Conservation (phyloP, 2,888 invertebrate genomes). For the Himalopsyche anomala region DNA sequence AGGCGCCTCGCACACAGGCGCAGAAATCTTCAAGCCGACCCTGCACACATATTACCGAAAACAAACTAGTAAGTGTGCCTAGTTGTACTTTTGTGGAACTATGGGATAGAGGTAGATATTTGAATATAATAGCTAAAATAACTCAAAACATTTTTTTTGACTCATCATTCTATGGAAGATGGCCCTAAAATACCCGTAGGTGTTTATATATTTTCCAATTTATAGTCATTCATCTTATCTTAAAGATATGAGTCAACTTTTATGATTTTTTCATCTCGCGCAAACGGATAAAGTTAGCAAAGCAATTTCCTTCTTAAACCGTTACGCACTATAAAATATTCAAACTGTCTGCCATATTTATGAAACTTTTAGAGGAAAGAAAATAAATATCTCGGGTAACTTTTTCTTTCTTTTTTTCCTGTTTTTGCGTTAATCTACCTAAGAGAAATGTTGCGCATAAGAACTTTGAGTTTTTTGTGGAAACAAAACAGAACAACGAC, state of each 20-base stretch:
- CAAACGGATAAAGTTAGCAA: slow-evolving; percentile 16
- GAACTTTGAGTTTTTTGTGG: background rate
- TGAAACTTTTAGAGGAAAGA: slow-evolving; percentile 13
- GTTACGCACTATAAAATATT: slow-evolving; percentile 14
- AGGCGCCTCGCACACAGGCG: too few species aligned
- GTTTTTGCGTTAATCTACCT: slow-evolving; percentile 6
- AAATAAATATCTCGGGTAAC: slow-evolving; percentile 1
- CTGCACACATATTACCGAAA: too few species aligned
- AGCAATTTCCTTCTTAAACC: slow-evolving; percentile 21
- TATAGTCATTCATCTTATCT: too few species aligned
- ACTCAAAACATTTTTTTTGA: too few species aligned
- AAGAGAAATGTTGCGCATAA: slow-evolving; percentile 5
- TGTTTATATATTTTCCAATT: too few species aligned
- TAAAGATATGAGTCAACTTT: background rate
- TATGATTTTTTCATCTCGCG: slow-evolving; percentile 10
- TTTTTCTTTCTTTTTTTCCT: background rate
- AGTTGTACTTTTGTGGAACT: too few species aligned
- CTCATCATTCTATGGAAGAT: too few species aligned
- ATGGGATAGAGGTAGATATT: too few species aligned
- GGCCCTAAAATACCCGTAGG: too few species aligned
- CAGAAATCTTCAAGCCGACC: too few species aligned
- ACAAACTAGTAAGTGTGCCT: too few species aligned
- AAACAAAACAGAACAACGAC: background rate
- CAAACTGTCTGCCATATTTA: slow-evolving; percentile 28
- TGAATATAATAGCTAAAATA: too few species aligned